Percentiles rank a stretch among this genome's conserved stretches.
Evolutionary conservation across 2,888 invertebrate genomes (phyloP).

Genomic region (Drosophila aldrichi): DNA sequence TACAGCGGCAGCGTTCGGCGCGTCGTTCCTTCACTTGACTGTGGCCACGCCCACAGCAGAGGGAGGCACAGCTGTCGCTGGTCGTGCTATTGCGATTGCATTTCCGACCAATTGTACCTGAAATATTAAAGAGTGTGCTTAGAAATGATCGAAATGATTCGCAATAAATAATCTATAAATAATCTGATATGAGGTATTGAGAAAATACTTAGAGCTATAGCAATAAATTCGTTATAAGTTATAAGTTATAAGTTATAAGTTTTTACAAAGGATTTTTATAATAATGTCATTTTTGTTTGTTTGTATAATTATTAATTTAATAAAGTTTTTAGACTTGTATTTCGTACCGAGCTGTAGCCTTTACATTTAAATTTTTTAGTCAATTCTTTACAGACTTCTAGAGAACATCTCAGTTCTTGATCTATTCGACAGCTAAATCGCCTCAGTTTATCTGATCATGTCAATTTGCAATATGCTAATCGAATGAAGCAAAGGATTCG

Average conservation of each 20-base stretch:
- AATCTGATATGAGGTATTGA: no score
- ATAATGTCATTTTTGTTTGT: neutral
- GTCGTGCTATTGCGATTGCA: conserved; percentile 91
- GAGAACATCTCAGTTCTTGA: neutral
- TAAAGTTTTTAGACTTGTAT: no score
- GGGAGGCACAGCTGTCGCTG: conserved; percentile 92
- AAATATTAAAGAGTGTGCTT: neutral
- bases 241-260: no score
- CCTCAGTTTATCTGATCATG: neutral
- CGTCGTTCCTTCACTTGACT: conserved; percentile 91
- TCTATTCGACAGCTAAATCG: neutral
- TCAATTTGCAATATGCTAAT: neutral
- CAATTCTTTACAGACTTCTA: neutral
- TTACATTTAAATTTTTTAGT: neutral
- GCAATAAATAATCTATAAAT: neutral
- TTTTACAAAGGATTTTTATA: neutral
- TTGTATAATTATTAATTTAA: neutral
- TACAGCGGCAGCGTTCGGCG: conserved; percentile 94
- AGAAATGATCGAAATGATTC: neutral
- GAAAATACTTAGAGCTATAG: no score
- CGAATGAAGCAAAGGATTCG: conserved; percentile 1
- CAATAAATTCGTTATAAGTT: no score
- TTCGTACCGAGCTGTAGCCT: no score
- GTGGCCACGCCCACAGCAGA: conserved; percentile 96
- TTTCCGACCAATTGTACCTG: conserved; percentile 90